phyloP scores from a whole-genome alignment of 2,113 vertebrate species.

The Corydoras sp. region DNA sequence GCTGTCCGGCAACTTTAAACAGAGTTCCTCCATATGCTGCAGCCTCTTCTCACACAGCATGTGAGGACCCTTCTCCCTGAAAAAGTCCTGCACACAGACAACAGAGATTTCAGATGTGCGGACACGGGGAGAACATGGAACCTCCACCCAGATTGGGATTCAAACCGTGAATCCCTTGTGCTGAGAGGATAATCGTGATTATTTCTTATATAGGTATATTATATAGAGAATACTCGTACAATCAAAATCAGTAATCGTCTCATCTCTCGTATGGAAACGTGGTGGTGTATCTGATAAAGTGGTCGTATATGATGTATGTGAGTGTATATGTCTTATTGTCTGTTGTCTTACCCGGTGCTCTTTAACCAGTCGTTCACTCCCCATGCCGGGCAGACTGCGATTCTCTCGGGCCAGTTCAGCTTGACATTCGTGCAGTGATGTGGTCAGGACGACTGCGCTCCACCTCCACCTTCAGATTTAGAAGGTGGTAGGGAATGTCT shows the following conservation, averaged over 20 bases:
- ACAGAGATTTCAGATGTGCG: background rate
- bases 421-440: slow-evolving; percentile 78
- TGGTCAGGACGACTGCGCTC: slow-evolving; percentile 76
- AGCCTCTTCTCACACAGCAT: slow-evolving; percentile 84
- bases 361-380: slow-evolving; percentile 82
- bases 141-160: no score
- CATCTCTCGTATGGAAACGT: no score
- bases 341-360: slow-evolving; percentile 79
- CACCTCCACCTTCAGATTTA: slow-evolving; percentile 82
- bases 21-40: slow-evolving; percentile 85
- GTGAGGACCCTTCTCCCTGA: slow-evolving; percentile 82
- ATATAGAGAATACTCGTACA: no score
- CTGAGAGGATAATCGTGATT: no score
- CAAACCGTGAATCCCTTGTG: no score
- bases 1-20: slow-evolving; percentile 77
- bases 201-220: no score
- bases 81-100: slow-evolving; percentile 72
- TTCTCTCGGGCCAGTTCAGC: slow-evolving; percentile 78
- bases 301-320: no score
- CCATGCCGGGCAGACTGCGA: slow-evolving; percentile 71
- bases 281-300: no score
- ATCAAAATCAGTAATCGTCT: no score
- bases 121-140: no score
- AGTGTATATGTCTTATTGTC: no score
- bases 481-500: slow-evolving; percentile 82